Conservation (phyloP, 2,797 vertebrate genomes). For the Limosa lapponica region DNA sequence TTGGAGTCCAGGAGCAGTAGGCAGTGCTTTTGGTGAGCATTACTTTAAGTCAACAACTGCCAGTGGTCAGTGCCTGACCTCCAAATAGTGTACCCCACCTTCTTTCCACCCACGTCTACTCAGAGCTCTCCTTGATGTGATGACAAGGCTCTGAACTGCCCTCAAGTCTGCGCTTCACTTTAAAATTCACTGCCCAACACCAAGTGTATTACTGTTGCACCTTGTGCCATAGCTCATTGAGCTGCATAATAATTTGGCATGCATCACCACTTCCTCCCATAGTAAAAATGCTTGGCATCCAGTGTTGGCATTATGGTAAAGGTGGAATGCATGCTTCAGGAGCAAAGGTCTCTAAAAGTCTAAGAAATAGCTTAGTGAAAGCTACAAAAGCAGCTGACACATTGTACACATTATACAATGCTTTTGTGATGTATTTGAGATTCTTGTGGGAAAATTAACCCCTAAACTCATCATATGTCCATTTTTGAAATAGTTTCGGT, state of each 20-base stretch:
- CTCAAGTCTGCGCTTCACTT: not conserved
- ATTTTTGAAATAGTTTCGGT: not conserved
- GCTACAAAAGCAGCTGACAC: not conserved
- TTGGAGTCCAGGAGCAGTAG: not conserved
- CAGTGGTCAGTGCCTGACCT: not conserved
- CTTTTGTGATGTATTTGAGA: not conserved
- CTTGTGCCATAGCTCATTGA: not conserved
- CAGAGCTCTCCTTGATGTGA: not conserved
- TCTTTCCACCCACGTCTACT: not conserved
- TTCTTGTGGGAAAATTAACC: slow-evolving; percentile 4
- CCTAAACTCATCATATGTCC: not conserved
- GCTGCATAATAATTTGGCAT: not conserved
- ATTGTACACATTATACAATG: not conserved
- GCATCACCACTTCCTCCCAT: not conserved
- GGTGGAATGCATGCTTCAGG: not conserved
- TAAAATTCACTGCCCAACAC: not conserved
- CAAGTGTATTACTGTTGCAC: not conserved
- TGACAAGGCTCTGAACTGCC: not conserved
- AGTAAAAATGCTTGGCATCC: not conserved
- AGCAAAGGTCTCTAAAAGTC: not conserved
- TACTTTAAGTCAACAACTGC: not conserved
- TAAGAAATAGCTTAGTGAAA: not conserved
- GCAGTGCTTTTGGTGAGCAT: not conserved
- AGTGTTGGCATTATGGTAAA: not conserved
- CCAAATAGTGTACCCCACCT: not conserved